These are phyloP conservation scores for Callopanchax toddi DNA, from an alignment of 2,113 vertebrate species.

Conservation along the genomic window DNA sequence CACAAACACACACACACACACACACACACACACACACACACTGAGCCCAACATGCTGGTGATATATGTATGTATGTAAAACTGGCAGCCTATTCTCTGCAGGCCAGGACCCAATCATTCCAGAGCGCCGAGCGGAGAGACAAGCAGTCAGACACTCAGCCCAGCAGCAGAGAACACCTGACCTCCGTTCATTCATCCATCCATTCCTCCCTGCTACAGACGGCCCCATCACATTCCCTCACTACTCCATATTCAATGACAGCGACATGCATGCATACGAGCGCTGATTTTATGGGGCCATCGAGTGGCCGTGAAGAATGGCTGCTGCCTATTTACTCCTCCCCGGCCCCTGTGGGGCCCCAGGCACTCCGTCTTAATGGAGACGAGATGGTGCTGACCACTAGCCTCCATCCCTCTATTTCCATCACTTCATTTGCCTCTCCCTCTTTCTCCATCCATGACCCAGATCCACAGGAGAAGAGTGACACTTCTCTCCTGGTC, in stretches of 20 bases:
- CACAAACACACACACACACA: neutral
- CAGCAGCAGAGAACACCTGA: slow-evolving; percentile 67
- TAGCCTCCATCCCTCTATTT: slow-evolving; percentile 61
- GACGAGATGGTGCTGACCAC: slow-evolving; percentile 61
- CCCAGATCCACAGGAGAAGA: slow-evolving; percentile 82
- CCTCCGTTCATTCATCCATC: slow-evolving; percentile 61
- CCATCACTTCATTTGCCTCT: slow-evolving; percentile 76
- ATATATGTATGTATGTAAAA: slow-evolving; percentile 81
- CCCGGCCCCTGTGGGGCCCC: slow-evolving; percentile 31
- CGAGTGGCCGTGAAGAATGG: slow-evolving; percentile 61
- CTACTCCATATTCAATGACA: slow-evolving; percentile 69
- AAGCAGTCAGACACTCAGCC: slow-evolving; percentile 65
- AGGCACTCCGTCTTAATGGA: slow-evolving; percentile 63
- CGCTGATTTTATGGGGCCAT: slow-evolving; percentile 53
- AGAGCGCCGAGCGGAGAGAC: slow-evolving; percentile 61
- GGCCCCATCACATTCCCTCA: slow-evolving; percentile 56
- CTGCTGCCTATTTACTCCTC: slow-evolving; percentile 46
- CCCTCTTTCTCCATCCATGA: slow-evolving; percentile 74
- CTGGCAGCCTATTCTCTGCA: slow-evolving; percentile 61
- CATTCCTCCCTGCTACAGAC: slow-evolving; percentile 39
- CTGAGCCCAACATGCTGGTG: slow-evolving; percentile 60
- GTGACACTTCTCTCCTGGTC: slow-evolving; percentile 81
- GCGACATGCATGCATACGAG: slow-evolving; percentile 52
- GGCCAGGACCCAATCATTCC: slow-evolving; percentile 76
- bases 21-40: slow-evolving; percentile 14